These are phyloP conservation scores for Furcula furcula DNA, from an alignment of 2,888 invertebrate genomes.

Conservation along the genomic window DNA sequence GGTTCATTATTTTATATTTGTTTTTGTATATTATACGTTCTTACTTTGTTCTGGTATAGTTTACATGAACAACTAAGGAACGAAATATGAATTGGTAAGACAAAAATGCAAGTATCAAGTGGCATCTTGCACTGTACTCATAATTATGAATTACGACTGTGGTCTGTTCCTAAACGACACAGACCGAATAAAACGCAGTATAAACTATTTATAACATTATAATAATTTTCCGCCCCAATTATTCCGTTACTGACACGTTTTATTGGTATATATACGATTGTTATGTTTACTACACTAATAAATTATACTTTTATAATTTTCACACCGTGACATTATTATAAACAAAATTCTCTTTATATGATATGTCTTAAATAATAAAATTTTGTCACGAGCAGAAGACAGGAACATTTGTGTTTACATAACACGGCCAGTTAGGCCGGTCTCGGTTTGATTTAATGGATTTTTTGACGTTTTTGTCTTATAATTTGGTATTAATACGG, in stretches of 20 bases:
- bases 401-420: constrained; percentile 56
- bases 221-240: constrained; percentile 78
- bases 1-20: no score
- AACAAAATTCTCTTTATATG: constrained; percentile 48
- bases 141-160: constrained; percentile 72
- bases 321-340: constrained; percentile 55
- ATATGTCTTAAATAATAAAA: constrained; percentile 39
- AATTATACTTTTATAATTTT: constrained; percentile 63
- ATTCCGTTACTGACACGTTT: constrained; percentile 74
- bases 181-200: constrained; percentile 70
- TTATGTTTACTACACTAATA: constrained; percentile 57
- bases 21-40: no score
- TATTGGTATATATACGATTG: constrained; percentile 75
- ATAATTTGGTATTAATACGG: constrained; percentile 29
- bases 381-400: constrained; percentile 48
- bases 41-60: no score
- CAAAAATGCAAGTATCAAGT: constrained; percentile 62
- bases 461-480: constrained; percentile 32
- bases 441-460: constrained; percentile 31
- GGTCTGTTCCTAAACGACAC: constrained; percentile 64
- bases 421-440: constrained; percentile 36
- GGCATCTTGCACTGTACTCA: constrained; percentile 28
- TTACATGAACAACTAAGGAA: no score
- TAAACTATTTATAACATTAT: constrained; percentile 80
- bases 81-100: no score